These are phyloP conservation scores for Globodera ellingtonae DNA, from an alignment of 1,140 invertebrate species.

Conservation along the genomic window DNA sequence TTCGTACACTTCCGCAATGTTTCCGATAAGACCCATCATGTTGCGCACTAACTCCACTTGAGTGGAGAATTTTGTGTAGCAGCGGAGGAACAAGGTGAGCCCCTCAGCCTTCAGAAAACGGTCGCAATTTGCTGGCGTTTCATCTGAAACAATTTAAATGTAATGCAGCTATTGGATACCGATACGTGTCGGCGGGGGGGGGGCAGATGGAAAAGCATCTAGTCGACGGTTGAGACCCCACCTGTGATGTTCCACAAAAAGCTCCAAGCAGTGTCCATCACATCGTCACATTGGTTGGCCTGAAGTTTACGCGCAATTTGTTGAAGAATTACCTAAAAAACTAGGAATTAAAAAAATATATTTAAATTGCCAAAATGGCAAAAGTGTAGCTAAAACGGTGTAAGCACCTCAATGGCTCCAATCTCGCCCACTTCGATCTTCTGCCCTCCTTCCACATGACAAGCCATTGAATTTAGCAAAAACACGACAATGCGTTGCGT, in stretches of 20 bases:
- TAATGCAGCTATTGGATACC: background rate
- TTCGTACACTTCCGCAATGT: conserved; percentile 87
- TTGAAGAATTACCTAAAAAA: conserved; percentile 51
- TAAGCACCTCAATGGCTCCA: conserved; percentile 77
- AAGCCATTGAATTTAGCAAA: conserved; percentile 89
- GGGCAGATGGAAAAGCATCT: too few species aligned
- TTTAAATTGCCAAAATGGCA: background rate
- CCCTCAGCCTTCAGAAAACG: conserved; percentile 55
- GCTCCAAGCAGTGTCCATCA: conserved; percentile 95
- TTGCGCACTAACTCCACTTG: conserved; percentile 59
- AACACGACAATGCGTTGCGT: conserved; percentile 92
- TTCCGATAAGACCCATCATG: conserved; percentile 77
- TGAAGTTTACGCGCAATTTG: conserved; percentile 58
- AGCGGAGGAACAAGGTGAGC: conserved; percentile 51
- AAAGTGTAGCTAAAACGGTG: conserved; percentile 64
- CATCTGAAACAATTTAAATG: conserved; percentile 46
- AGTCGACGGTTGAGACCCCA: conserved; percentile 28
- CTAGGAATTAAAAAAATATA: background rate
- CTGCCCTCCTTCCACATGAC: conserved; percentile 88
- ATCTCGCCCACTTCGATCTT: conserved; percentile 85
- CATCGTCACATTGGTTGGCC: conserved; percentile 79
- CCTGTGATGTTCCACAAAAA: conserved; percentile 91
- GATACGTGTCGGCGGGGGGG: background rate
- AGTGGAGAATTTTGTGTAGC: conserved; percentile 51
- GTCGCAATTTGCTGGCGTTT: conserved; percentile 61